Evolutionary conservation across 2,113 vertebrate species (phyloP).

Genomic region (Vicugna pacos): DNA sequence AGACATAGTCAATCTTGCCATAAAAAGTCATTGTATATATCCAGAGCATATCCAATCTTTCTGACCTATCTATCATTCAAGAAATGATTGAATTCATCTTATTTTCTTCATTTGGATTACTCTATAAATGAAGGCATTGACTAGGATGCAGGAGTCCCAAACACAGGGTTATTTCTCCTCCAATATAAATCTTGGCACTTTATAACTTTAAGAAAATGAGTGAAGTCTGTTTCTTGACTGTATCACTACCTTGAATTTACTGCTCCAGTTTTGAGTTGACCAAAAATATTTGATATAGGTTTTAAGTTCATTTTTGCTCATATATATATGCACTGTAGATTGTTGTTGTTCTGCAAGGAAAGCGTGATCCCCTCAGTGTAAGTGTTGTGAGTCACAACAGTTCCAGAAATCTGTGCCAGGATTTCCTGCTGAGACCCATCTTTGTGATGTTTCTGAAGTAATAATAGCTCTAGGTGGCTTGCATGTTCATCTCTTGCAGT

Average conservation of each 20-base stretch:
- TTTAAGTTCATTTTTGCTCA: slow-evolving; percentile 49
- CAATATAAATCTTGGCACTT: neutral
- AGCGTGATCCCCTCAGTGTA: neutral
- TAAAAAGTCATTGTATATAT: neutral
- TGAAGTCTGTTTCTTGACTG: slow-evolving; percentile 46
- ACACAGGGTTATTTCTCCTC: neutral
- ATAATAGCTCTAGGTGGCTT: slow-evolving; percentile 5
- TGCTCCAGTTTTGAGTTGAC: slow-evolving; percentile 12
- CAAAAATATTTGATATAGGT: neutral
- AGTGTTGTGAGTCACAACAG: neutral
- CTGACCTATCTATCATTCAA: neutral
- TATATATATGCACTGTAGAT: neutral
- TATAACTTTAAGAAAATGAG: slow-evolving; percentile 37
- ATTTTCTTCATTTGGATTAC: neutral
- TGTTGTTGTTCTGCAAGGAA: neutral
- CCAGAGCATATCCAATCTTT: neutral
- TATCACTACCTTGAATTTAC: slow-evolving; percentile 39
- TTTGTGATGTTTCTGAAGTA: slow-evolving; percentile 58
- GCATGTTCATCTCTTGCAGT: slow-evolving; percentile 10
- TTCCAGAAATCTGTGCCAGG: neutral
- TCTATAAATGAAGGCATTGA: slow-evolving; percentile 25
- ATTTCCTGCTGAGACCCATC: slow-evolving; percentile 41
- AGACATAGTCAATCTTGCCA: neutral
- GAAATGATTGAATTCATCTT: neutral
- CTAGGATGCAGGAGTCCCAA: slow-evolving; percentile 20